Conservation (phyloP, 2,113 vertebrate species). For the Proterorhinus semilunaris region DNA sequence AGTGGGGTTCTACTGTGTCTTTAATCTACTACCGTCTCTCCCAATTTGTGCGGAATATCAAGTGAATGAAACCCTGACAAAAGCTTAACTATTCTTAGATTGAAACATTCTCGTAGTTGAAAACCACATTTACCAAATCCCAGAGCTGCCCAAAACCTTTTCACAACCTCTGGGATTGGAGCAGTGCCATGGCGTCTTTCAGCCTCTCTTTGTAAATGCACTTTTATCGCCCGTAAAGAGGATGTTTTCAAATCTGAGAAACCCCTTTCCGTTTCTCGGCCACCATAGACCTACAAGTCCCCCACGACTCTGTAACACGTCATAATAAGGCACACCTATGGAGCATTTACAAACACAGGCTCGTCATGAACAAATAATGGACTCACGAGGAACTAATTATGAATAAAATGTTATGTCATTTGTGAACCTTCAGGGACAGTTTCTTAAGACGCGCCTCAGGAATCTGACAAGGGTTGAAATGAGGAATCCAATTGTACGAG, state of each 20-base stretch:
- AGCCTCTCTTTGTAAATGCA: constrained; percentile 26
- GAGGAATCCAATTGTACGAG: constrained; percentile 12
- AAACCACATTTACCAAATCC: constrained; percentile 17
- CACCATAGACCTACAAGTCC: background rate
- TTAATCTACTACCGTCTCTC: no score
- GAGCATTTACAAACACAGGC: no score
- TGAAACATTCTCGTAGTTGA: no score
- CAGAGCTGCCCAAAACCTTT: background rate
- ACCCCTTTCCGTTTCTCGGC: constrained; percentile 13
- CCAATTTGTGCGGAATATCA: no score
- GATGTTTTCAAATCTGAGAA: background rate
- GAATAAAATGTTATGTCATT: no score
- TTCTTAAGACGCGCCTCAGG: constrained; percentile 1
- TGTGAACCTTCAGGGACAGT: no score
- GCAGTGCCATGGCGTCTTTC: background rate
- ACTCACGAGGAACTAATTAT: no score
- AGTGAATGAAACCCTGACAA: no score
- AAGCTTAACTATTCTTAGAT: no score
- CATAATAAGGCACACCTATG: background rate
- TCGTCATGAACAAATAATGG: no score
- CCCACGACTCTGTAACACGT: background rate
- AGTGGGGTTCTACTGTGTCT: no score
- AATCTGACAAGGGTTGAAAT: constrained; percentile 1
- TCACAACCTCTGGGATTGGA: background rate
- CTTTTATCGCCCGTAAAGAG: constrained; percentile 30